These are phyloP conservation scores for Nematolebias whitei DNA, from an alignment of 2,113 vertebrate species.

Conservation along the genomic window DNA sequence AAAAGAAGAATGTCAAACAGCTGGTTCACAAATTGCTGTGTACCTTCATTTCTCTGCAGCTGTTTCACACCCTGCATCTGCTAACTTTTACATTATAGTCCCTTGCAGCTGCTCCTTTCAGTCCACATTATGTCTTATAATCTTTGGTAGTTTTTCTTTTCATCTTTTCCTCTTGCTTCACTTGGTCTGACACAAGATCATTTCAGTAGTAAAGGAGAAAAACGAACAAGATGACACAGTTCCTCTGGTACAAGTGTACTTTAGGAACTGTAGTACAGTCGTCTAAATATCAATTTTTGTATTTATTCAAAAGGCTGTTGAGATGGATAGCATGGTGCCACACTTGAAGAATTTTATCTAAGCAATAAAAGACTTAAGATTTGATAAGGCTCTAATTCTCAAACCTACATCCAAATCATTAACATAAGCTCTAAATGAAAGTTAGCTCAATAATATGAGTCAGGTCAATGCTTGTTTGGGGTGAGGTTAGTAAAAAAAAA, in stretches of 20 bases:
- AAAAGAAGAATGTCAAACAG: conserved; percentile 26
- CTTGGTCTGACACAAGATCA: conserved; percentile 6
- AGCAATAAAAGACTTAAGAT: not conserved
- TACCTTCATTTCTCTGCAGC: conserved; percentile 14
- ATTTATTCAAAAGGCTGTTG: conserved; percentile 3
- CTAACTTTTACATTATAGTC: not conserved
- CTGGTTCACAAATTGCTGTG: conserved; percentile 36
- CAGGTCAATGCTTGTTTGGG: too few species aligned
- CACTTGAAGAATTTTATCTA: not conserved
- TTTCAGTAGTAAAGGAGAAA: conserved; percentile 26
- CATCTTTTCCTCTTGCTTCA: conserved; percentile 2
- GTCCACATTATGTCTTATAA: conserved; percentile 24
- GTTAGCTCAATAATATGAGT: not conserved
- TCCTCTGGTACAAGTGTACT: conserved; percentile 26
- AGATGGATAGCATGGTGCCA: not conserved
- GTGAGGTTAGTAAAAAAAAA: too few species aligned
- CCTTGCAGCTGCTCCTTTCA: conserved; percentile 13
- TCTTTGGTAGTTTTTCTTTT: conserved; percentile 7
- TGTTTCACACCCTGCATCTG: conserved; percentile 31
- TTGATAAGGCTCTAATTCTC: conserved; percentile 1
- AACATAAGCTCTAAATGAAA: not conserved
- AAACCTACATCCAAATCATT: conserved; percentile 3
- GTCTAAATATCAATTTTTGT: conserved; percentile 9
- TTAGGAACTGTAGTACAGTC: conserved; percentile 7
- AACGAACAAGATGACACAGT: conserved; percentile 22